Evolutionary conservation across 2,888 invertebrate species (phyloP).

Genomic region (Eupithecia exiguata): DNA sequence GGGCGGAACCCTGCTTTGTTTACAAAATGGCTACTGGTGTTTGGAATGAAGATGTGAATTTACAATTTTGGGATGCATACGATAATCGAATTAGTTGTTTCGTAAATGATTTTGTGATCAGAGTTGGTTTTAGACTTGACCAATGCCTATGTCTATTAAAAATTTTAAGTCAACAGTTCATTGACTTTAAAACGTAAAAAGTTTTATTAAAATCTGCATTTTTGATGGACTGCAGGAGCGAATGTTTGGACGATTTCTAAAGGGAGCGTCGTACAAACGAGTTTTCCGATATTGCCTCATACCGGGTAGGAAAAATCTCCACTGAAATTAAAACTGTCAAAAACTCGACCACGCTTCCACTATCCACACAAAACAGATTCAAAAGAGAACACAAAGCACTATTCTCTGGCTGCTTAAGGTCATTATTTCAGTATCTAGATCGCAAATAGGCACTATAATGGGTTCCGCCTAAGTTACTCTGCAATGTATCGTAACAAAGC

Average conservation of each 20-base stretch:
- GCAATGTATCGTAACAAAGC: neutral
- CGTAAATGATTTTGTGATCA: constrained; percentile 11
- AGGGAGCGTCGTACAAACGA: neutral
- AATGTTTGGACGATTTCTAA: neutral
- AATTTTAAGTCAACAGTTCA: too few species aligned
- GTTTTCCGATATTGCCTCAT: too few species aligned
- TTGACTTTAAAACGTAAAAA: neutral
- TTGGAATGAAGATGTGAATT: constrained; percentile 39
- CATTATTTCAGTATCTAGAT: neutral
- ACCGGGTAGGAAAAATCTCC: neutral
- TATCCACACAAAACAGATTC: neutral
- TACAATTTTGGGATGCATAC: constrained; percentile 28
- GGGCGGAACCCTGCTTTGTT: constrained; percentile 49
- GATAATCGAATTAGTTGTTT: constrained; percentile 26
- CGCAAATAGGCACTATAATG: neutral
- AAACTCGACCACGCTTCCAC: neutral
- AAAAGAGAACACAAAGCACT: neutral
- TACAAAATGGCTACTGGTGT: constrained; percentile 43
- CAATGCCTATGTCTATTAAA: too few species aligned
- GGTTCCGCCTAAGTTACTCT: neutral
- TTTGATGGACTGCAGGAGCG: neutral
- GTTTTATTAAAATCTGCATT: neutral
- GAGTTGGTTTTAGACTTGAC: neutral
- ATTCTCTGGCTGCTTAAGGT: neutral
- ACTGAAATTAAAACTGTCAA: neutral